Evolutionary conservation across 2,888 invertebrate genomes (phyloP), one percentile per base, ranked within the genome.

Genomic region (Ecliptopera silaceata): DNA sequence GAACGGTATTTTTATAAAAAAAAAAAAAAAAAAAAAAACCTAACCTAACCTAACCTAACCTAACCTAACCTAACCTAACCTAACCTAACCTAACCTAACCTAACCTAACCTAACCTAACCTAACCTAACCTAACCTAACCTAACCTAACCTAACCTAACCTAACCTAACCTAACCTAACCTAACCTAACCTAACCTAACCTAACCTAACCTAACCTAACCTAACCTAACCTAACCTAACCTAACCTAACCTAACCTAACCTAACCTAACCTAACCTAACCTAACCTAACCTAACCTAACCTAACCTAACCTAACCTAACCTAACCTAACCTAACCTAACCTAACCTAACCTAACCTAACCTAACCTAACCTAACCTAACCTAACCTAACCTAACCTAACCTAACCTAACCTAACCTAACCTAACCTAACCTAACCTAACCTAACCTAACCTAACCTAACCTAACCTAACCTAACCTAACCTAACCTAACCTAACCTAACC

Each of bases 51-150:
- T 41, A 41, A 52, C 52, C 52, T 58, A 34, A 34, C 34, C 42
- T 44, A 47, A 36, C 47, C 41, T 41, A 41, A 41, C 41, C 41
- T 41, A 41, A 41, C 41, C 41, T 41, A 41, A 52, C 52, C 52
- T 58, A 34, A 34, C 34, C 42, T 44, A 47, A 36, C 47, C 41
- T 41, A 41, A 41, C 41, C 41, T 41, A 41, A 41, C 41, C 41
- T 41, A 41, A 52, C 52, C 52, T 58, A 34, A 34, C 34, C 42
- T 44, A 47, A 36, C 47, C 41, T 41, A 41, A 41, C 41, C 41
- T 41, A 41, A 41, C 41, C 41, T 41, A 41, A 52, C 52, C 52
- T 58, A 34, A 34, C 34, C 42, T 44, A 47, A 36, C 47, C 41
- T 41, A 41, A 41, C 41, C 41, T 41, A 41, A 41, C 41, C 41